A percentile compares a stretch with the other conserved stretches of the same genome.
Conservation (phyloP, 2,113 vertebrate species). For the Daboia siamensis region DNA sequence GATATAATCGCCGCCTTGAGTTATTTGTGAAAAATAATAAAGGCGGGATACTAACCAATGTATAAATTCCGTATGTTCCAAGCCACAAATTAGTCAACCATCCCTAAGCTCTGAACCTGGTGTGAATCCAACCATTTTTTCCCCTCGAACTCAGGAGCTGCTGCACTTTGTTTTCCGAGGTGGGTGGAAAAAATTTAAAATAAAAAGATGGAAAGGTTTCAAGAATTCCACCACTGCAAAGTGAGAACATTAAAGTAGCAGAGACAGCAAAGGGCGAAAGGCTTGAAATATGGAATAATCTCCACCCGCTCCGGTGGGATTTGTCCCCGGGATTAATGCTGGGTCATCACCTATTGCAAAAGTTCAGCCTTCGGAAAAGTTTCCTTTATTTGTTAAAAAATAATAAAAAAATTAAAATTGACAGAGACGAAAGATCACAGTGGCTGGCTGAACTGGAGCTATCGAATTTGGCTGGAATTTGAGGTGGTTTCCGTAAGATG, state of each 20-base stretch:
- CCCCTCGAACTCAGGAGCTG: background rate
- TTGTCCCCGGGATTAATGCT: background rate
- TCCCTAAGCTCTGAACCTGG: background rate
- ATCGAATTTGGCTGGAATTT: background rate
- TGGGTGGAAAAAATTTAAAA: background rate
- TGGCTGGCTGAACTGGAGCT: background rate
- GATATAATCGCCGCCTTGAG: too few species aligned
- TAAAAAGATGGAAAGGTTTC: background rate
- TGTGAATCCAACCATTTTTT: background rate
- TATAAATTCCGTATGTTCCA: background rate
- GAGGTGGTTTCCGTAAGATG: background rate
- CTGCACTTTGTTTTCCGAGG: background rate
- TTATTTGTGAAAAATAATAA: background rate
- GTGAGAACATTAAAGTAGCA: background rate
- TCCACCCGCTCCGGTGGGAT: background rate
- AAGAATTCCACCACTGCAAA: background rate
- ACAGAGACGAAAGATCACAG: background rate
- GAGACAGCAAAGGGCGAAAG: background rate
- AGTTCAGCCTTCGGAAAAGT: background rate
- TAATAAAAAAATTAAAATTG: background rate
- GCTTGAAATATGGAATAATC: background rate
- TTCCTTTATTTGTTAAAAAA: background rate
- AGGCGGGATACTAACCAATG: background rate
- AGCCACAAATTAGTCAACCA: background rate
- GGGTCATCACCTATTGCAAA: background rate